Conservation (phyloP, 35 echinoderm and acorn worm species). For the Ptychodera flava region DNA sequence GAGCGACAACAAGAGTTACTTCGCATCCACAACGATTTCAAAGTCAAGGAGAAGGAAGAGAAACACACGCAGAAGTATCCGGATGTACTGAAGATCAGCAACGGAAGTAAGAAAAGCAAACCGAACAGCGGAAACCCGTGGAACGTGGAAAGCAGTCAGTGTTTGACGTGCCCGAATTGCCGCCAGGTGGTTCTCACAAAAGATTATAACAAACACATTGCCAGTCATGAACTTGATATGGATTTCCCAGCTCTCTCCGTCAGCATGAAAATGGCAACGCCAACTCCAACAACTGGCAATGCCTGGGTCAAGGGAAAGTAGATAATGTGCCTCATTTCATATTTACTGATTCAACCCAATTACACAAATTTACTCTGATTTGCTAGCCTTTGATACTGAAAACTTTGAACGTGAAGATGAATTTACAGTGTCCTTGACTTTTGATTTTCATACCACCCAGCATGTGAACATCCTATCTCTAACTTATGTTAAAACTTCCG, state of each 20-base stretch:
- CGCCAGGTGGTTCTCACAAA: neutral
- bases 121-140: neutral
- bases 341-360: no score
- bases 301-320: neutral
- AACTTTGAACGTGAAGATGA: no score
- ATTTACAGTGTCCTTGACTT: no score
- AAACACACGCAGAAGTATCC: neutral
- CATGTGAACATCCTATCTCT: no score
- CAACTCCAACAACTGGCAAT: neutral
- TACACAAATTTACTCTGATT: no score
- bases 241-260: neutral
- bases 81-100: slow-evolving; percentile 4
- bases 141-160: neutral
- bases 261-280: neutral
- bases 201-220: neutral
- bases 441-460: no score
- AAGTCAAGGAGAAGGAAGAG: neutral
- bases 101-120: neutral
- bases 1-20: slow-evolving; percentile 83
- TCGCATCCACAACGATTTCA: slow-evolving; percentile 43
- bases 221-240: neutral
- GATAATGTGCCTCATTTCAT: no score
- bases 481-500: no score
- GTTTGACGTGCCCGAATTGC: neutral
- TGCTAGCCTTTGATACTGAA: no score